Base-by-base conservation (phyloP, 1,140 invertebrate species). In the Drosophila nigrodunni region DNA sequence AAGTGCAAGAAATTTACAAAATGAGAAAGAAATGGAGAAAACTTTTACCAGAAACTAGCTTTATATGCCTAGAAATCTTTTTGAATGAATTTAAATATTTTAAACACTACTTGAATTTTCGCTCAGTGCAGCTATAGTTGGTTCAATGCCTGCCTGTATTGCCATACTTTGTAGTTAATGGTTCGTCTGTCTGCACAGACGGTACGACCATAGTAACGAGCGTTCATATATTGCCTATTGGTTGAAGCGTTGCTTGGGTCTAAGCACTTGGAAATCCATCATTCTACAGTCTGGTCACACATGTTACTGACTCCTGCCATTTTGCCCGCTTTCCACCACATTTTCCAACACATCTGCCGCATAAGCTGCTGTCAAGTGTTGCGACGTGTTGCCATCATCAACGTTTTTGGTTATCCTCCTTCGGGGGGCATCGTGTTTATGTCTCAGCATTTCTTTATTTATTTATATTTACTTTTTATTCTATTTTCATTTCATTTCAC, bases 191-290 rank as follows among this genome's bases (percentile, higher is more conserved):
- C 15, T 35, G 35, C 9, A 39, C 47, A 3, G 10, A 41, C 35
- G 10, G 44, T 47, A 2, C 7, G 15, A 8, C 15, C 2, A 18
- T 47, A 8, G 44, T 6, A 10, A 15, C 21, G 55, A 60, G 34
- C 50, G 15, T 13, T 15, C 50, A 34, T 37, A 54, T 54, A 54
- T 54, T 15, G 50, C 50, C 30, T 54, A 54, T 15, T 52, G 35
- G 9, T 6, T 43, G 8, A 15, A 46, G 43, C 44, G 25, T 44
- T 50, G 54, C 69, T 66, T 73, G 37, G 58, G 72, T 44, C 58
- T 46, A 62, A 74, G 57, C 58, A 44, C 66, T 58, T 43, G 66
- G 9, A 43, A 43, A 74, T 74, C 37, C 66, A 74, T 70, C 71
- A 74, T 39, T 57, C 35, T 11, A 67, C 61, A 67, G 50, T 43